phyloP scores from a whole-genome alignment of 2,113 vertebrate species.

The Labeo catla region DNA sequence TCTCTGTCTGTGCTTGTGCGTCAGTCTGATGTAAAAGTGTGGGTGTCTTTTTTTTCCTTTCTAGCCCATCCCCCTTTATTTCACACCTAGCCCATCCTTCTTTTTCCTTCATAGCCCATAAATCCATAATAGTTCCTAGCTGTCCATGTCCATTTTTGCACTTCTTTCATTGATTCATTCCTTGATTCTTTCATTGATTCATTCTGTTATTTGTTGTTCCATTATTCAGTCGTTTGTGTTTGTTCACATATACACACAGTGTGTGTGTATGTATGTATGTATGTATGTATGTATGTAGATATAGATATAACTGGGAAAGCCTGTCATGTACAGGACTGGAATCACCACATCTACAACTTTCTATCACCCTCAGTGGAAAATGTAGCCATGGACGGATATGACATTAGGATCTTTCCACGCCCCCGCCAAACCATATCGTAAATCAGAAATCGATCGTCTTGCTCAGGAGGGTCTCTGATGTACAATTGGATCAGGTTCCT shows the following conservation, averaged over 20 bases:
- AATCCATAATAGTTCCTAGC: not conserved
- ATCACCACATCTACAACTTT: not conserved
- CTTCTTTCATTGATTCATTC: not conserved
- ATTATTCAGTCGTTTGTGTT: not conserved
- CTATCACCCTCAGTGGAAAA: not conserved
- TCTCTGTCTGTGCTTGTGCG: slow-evolving; percentile 73
- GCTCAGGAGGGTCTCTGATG: not conserved
- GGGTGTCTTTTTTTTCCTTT: slow-evolving; percentile 48
- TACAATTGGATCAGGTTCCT: slow-evolving; percentile 10
- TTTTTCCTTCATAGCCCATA: not conserved
- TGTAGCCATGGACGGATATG: not conserved
- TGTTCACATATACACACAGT: not conserved
- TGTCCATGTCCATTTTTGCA: not conserved
- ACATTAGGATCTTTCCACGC: slow-evolving; percentile 2
- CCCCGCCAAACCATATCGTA: slow-evolving; percentile 46
- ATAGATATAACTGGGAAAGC: not conserved
- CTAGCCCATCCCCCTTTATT: slow-evolving; percentile 37
- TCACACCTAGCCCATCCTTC: not conserved
- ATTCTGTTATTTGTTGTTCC: not conserved
- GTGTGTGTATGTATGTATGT: not conserved
- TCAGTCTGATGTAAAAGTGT: slow-evolving; percentile 79
- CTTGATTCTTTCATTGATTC: not conserved
- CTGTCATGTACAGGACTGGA: not conserved
- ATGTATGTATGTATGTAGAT: not conserved
- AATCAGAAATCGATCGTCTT: slow-evolving; percentile 64